These are phyloP conservation scores for Pontoporia blainvillei DNA, from an alignment of 2,113 vertebrate genomes.

Conservation along the genomic window DNA sequence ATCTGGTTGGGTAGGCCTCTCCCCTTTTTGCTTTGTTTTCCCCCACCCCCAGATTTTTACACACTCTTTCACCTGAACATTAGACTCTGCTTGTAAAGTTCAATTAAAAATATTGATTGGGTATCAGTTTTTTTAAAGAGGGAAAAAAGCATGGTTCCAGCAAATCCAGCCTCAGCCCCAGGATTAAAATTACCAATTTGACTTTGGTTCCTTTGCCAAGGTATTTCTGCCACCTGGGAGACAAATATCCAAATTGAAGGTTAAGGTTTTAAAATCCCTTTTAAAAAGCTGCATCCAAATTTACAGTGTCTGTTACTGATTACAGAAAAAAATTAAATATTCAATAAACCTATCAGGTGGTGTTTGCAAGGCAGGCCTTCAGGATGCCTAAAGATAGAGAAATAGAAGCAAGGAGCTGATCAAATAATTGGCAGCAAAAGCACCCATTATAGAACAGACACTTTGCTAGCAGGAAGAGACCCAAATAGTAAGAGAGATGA, in stretches of 20 bases:
- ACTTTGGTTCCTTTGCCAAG: neutral
- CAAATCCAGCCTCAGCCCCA: neutral
- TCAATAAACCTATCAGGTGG: neutral
- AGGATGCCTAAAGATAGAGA: neutral
- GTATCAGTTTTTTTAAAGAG: neutral
- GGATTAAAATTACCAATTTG: neutral
- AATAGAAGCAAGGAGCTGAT: neutral
- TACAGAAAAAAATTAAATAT: neutral
- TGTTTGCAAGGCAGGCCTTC: neutral
- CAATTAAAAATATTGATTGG: neutral
- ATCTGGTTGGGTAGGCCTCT: neutral
- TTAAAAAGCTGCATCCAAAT: constrained; percentile 12
- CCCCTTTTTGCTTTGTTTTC: neutral
- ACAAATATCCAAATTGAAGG: neutral
- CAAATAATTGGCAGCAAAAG: neutral
- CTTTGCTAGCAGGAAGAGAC: neutral
- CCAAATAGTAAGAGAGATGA: neutral
- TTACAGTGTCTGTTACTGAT: neutral
- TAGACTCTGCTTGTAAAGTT: neutral
- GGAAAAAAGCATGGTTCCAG: neutral
- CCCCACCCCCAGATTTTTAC: neutral
- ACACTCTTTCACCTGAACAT: neutral
- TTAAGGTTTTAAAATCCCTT: neutral
- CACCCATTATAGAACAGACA: neutral
- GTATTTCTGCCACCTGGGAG: neutral